phyloP scores from a whole-genome alignment of 2,113 vertebrate genomes.

The Sardina pilchardus region DNA sequence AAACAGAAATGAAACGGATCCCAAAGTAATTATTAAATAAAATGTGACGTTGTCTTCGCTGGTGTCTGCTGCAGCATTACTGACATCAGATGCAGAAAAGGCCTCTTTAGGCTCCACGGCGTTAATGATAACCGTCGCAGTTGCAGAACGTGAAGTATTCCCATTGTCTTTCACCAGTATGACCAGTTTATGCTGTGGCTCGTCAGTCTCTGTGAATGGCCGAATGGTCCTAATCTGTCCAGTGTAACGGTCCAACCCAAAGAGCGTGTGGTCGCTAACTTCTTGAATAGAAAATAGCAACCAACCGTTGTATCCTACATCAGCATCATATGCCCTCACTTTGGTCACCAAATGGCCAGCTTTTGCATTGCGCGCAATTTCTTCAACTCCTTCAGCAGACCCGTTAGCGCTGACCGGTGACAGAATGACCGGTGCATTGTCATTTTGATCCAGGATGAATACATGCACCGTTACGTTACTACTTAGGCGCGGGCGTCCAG shows the following conservation, averaged over 20 bases:
- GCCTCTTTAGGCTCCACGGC: conserved; percentile 48
- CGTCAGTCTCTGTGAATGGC: conserved; percentile 51
- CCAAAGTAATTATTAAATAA: conserved; percentile 48
- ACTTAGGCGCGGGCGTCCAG: conserved; percentile 49
- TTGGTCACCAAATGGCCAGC: conserved; percentile 57
- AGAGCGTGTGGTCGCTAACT: conserved; percentile 52
- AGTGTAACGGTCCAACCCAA: conserved; percentile 52
- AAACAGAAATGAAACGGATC: conserved; percentile 48
- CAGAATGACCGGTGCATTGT: conserved; percentile 56
- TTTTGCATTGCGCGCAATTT: conserved; percentile 51
- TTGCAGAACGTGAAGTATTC: conserved; percentile 52
- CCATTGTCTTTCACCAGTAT: conserved; percentile 59
- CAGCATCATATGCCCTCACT: conserved; percentile 56
- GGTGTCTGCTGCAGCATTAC: neutral
- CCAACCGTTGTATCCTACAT: conserved; percentile 58
- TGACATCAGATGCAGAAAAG: conserved; percentile 39
- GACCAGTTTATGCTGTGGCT: conserved; percentile 51
- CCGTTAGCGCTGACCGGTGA: conserved; percentile 52
- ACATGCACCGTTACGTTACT: conserved; percentile 54
- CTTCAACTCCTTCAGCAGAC: conserved; percentile 51
- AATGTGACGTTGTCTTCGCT: conserved; percentile 41
- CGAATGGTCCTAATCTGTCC: conserved; percentile 57
- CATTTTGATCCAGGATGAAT: conserved; percentile 60
- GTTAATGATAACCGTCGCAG: conserved; percentile 50
- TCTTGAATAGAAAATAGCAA: conserved; percentile 49